These are phyloP conservation scores for Oenanthe oenanthe DNA, from an alignment of 2,113 vertebrate species.

Conservation along the genomic window DNA sequence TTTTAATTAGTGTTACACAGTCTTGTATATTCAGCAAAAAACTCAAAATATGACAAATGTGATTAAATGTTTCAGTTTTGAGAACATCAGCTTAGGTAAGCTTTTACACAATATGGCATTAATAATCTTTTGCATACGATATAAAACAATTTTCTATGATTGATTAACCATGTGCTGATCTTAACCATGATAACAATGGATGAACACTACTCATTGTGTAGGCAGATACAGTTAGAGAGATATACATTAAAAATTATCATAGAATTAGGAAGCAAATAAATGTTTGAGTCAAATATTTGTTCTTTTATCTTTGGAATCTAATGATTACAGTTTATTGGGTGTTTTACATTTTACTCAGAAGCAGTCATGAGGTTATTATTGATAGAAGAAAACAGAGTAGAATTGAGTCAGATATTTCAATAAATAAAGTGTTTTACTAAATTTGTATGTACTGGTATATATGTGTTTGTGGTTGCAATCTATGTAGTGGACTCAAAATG, in stretches of 20 bases:
- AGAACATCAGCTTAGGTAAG: slow-evolving; percentile 89
- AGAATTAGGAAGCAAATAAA: slow-evolving; percentile 58
- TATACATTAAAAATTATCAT: slow-evolving; percentile 60
- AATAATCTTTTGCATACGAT: slow-evolving; percentile 72
- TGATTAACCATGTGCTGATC: slow-evolving; percentile 75
- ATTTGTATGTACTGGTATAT: background rate
- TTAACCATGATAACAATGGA: slow-evolving; percentile 68
- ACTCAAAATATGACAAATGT: slow-evolving; percentile 83
- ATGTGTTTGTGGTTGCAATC: background rate
- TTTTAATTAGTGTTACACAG: slow-evolving; percentile 88
- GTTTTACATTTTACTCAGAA: slow-evolving; percentile 43
- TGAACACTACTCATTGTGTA: slow-evolving; percentile 64
- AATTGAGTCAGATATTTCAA: background rate
- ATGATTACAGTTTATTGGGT: slow-evolving; percentile 20
- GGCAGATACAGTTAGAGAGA: slow-evolving; percentile 58
- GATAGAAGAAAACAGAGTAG: slow-evolving; percentile 6
- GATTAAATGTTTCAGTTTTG: slow-evolving; percentile 88
- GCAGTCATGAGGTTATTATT: background rate
- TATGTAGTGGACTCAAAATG: background rate
- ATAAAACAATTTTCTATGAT: slow-evolving; percentile 76
- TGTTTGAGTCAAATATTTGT: slow-evolving; percentile 58
- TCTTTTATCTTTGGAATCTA: slow-evolving; percentile 31
- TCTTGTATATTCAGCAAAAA: slow-evolving; percentile 89
- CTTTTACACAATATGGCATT: slow-evolving; percentile 78
- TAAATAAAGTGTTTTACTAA: background rate